Base-by-base conservation (phyloP, 2,888 invertebrate genomes). In the Caenorhabditis sp. region DNA sequence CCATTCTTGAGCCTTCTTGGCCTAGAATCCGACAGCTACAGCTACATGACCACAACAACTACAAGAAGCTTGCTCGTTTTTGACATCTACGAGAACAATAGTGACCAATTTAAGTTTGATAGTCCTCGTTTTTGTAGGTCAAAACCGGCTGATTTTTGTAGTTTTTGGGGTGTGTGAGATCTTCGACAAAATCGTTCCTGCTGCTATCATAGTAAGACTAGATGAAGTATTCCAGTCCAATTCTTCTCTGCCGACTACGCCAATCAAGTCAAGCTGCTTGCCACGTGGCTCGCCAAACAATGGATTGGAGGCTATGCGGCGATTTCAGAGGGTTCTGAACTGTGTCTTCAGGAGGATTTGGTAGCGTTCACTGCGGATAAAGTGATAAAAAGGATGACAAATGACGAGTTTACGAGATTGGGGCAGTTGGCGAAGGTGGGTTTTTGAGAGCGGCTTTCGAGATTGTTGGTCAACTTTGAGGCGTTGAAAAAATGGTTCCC, bases 321-420 rank as follows among this genome's bases (percentile, higher is more conserved):
- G 0, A 80, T 87, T 28, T 73, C 76, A 2, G 76, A 81, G 7
- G 86, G 81, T 1, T 41, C 64, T 16, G 77, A 87, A 22, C 16
- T 82, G 22, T 87, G 87, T 80, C 49, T 87, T 38, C 84, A 86
- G 72, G 87, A 87, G 49, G 87, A 87, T 69, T 31, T 87, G 7
- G 66, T 77, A 0, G 56, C 74, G 0, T 87, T 82, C 56, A 35
- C 86, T 4, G 86, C 86, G 0, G 61, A 56, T 44, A 87, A 87
- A 70, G 61, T 87, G 26, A 79, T 85, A 1, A 82, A 82, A 24
- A 38, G 86, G 68, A 86, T 87, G 85, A 86, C 86, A 2, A 83
- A 85, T 49, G 86, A 86, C 66, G 87, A 86, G 24, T 73, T 51
- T 49, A 61, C 85, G 2, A 41, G 77, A 19, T 22, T 85, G n/a